Percentiles rank a stretch among this genome's conserved stretches.
phyloP scores from a whole-genome alignment of 2,113 vertebrate genomes.

The Girardinichthys multiradiatus region DNA sequence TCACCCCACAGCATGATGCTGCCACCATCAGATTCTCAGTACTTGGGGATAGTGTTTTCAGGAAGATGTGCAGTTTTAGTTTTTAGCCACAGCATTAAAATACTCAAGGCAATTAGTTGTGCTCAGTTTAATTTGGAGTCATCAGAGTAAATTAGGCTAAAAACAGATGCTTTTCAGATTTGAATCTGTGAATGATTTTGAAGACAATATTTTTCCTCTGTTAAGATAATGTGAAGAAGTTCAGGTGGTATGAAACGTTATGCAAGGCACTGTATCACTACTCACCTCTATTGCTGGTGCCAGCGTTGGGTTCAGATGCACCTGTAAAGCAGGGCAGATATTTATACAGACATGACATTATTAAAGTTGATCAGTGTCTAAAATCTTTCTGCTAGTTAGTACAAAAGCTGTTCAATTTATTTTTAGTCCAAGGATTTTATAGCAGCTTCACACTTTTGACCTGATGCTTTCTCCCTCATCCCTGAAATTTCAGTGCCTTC shows the following conservation, averaged over 20 bases:
- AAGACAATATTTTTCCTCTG: no score
- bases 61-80: no score
- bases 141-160: no score
- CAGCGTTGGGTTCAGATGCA: slow-evolving; percentile 41
- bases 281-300: slow-evolving; percentile 69
- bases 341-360: slow-evolving; percentile 11
- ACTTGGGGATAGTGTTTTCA: background rate
- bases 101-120: no score
- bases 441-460: slow-evolving; percentile 21
- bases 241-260: no score
- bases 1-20: background rate
- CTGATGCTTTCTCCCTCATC: slow-evolving; percentile 38
- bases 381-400: background rate
- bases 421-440: slow-evolving; percentile 14
- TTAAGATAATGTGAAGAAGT: no score
- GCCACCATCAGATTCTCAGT: background rate
- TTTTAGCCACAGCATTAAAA: no score
- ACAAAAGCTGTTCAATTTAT: slow-evolving; percentile 5
- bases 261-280: background rate
- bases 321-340: slow-evolving; percentile 59
- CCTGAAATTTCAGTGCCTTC: slow-evolving; percentile 55
- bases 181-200: no score
- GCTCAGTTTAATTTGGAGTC: no score
- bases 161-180: no score
- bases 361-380: slow-evolving; percentile 1